Evolutionary conservation across 2,888 invertebrate genomes (phyloP).

Genomic region (Polydrusus pterygomalis): DNA sequence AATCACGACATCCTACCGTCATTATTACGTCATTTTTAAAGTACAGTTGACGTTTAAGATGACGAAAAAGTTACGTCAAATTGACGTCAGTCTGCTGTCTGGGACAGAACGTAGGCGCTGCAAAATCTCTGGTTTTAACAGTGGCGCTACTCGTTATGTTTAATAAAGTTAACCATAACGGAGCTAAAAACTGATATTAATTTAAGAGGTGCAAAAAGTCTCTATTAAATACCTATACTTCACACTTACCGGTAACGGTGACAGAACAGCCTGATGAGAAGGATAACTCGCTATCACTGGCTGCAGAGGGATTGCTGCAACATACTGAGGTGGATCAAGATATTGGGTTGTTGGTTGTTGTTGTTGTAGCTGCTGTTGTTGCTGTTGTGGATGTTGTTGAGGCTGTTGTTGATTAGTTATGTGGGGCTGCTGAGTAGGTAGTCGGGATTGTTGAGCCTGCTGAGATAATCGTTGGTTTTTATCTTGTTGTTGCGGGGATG

Average conservation of each 20-base stretch:
- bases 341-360: slow-evolving; percentile 63
- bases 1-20: too few species aligned
- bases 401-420: slow-evolving; percentile 35
- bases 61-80: too few species aligned
- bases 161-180: too few species aligned
- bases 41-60: too few species aligned
- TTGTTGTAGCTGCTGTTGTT: slow-evolving; percentile 60
- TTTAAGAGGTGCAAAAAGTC: too few species aligned
- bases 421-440: slow-evolving; percentile 56
- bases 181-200: too few species aligned
- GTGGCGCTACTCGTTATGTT: too few species aligned
- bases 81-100: too few species aligned
- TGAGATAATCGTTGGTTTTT: slow-evolving; percentile 51
- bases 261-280: slow-evolving; percentile 71
- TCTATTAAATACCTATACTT: too few species aligned
- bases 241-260: slow-evolving; percentile 68
- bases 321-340: slow-evolving; percentile 74
- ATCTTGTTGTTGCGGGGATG: slow-evolving; percentile 36
- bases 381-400: slow-evolving; percentile 53
- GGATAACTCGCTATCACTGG: slow-evolving; percentile 74
- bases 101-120: too few species aligned
- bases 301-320: slow-evolving; percentile 77
- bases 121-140: too few species aligned
- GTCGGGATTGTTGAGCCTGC: slow-evolving; percentile 59
- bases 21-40: too few species aligned